Conservation (phyloP, 2,888 invertebrate genomes). For the Drosophila fungiperda region DNA sequence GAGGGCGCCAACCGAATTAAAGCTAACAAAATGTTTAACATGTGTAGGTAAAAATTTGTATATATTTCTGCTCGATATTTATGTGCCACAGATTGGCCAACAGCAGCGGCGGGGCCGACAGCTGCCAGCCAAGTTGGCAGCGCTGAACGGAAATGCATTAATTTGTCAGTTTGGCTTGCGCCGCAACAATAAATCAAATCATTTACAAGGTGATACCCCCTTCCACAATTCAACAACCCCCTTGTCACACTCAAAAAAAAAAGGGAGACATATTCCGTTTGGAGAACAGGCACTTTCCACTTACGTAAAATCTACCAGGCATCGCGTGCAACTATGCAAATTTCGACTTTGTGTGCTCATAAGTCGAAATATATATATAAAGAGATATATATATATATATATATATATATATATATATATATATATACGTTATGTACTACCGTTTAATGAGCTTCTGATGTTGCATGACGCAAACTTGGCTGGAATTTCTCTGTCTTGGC, state of each 20-base stretch:
- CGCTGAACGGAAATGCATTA: constrained; percentile 74
- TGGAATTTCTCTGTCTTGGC: constrained; percentile 39
- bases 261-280: constrained; percentile 17
- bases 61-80: constrained; percentile 22
- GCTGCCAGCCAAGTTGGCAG: constrained; percentile 52
- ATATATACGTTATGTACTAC: constrained; percentile 32
- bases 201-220: constrained; percentile 33
- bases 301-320: constrained; percentile 62
- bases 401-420: not conserved
- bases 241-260: not conserved
- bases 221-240: not conserved
- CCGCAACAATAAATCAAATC: constrained; percentile 71
- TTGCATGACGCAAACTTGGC: constrained; percentile 55
- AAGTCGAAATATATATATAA: constrained; percentile 5
- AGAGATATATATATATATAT: not conserved
- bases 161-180: constrained; percentile 70
- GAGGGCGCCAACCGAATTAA: constrained; percentile 20
- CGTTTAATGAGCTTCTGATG: constrained; percentile 69
- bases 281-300: constrained; percentile 69
- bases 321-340: constrained; percentile 75
- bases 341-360: constrained; percentile 31
- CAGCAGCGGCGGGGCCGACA: constrained; percentile 30
- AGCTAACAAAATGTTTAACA: constrained; percentile 5
- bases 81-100: constrained; percentile 52
- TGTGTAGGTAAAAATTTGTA: constrained; percentile 1